A percentile compares a stretch with the other conserved stretches of the same genome.
These are phyloP conservation scores for Naja naja DNA, from an alignment of 2,113 vertebrate genomes.

Conservation along the genomic window DNA sequence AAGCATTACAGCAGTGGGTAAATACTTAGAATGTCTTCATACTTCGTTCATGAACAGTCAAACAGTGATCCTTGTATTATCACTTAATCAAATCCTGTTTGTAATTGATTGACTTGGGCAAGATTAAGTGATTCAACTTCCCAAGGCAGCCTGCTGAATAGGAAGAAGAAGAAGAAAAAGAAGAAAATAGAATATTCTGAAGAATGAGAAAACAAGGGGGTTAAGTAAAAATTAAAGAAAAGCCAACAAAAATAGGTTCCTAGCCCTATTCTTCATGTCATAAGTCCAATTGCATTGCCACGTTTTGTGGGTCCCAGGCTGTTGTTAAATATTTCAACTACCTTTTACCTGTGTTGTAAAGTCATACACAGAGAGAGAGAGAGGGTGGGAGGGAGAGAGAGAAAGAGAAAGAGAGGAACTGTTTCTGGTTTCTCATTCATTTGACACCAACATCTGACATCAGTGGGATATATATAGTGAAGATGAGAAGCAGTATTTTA, in stretches of 20 bases:
- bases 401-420: too few species aligned
- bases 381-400: too few species aligned
- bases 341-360: not conserved
- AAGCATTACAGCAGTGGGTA: not conserved
- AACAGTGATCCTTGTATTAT: not conserved
- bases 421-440: slow-evolving; percentile 32
- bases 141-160: not conserved
- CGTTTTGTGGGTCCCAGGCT: not conserved
- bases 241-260: not conserved
- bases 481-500: not conserved
- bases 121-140: not conserved
- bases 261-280: not conserved
- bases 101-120: not conserved
- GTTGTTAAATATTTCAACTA: slow-evolving; percentile 30
- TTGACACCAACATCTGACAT: slow-evolving; percentile 21
- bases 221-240: not conserved
- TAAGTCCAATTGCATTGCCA: not conserved
- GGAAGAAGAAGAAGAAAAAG: not conserved
- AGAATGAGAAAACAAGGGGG: not conserved
- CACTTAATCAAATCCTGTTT: not conserved
- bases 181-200: not conserved
- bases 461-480: not conserved
- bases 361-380: too few species aligned
- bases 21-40: slow-evolving; percentile 38
- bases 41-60: not conserved